Evolutionary conservation across 2,113 vertebrate genomes (phyloP), one percentile per base, ranked within the genome.

Genomic region (Phycodurus eques): DNA sequence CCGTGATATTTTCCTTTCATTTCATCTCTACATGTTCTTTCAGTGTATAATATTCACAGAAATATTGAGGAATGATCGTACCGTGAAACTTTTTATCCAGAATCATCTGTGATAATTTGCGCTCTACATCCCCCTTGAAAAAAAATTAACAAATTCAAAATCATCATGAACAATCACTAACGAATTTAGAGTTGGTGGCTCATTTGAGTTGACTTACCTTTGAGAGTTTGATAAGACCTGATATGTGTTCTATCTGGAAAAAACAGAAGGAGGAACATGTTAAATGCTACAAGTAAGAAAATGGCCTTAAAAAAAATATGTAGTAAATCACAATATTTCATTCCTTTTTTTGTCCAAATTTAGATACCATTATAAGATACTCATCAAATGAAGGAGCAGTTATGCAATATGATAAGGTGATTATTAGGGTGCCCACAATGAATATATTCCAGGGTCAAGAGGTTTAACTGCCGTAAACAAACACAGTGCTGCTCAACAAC

Each of bases 41-140:
- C 59, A 31, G 2, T 10, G 4, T 39, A 39, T 17, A 3, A 53
- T 2, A n/a, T n/a, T 27, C 27, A 27, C 27, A 27, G 27, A 39
- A 39, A 7, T 19, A 8, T 42, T 33, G 60, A 12, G 27, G 61
- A 63, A 1, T 17, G 19, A 19, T 12, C 49, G 11, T 51, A 98
- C 98, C 98, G 19, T 99, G 96, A 91, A 99, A 99, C 85, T 99
- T 99, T 93, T 95, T 95, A 91, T 99, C 98, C 93, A 99, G 90
- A 90, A 99, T 99, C 98, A 99, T 99, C 91, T 99, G 98, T 87
- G 98, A 99, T 87, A 99, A 92, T 89, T 99, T 99, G 87, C 96
- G 96, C 93, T 99, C 98, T 82, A 99, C 96, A 39, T 98, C 95
- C 2, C 93, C 96, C 98, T 99, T 10, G 3, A 74, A 6, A 17